Evolutionary conservation across 2,888 invertebrate genomes (phyloP).

Genomic region (Apamea sordens): DNA sequence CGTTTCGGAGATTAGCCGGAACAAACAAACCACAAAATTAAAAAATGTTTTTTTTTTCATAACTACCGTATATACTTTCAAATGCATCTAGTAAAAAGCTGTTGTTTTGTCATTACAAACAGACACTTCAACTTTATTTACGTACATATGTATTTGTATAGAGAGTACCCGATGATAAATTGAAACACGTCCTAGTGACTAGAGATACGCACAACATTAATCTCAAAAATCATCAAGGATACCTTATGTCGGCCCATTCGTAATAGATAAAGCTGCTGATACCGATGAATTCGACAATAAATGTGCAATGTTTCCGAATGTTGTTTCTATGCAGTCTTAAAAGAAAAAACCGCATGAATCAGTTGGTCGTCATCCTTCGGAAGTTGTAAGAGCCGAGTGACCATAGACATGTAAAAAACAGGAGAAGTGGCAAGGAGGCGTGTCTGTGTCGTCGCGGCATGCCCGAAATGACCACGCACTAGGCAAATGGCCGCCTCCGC

Average conservation of each 20-base stretch:
- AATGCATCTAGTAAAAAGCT: too few species aligned
- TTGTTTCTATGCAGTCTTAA: constrained; percentile 25
- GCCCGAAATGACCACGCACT: too few species aligned
- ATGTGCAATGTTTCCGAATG: constrained; percentile 17
- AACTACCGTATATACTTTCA: too few species aligned
- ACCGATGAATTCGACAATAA: constrained; percentile 4
- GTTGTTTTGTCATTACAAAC: too few species aligned
- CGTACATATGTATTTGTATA: too few species aligned
- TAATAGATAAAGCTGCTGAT: constrained; percentile 21
- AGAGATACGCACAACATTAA: constrained; percentile 15
- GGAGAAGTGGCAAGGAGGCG: too few species aligned
- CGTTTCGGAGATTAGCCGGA: too few species aligned
- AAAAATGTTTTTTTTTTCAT: too few species aligned
- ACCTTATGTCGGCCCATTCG: constrained; percentile 7
- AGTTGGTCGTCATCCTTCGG: constrained; percentile 29
- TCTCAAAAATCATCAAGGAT: constrained; percentile 28
- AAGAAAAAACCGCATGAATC: constrained; percentile 31
- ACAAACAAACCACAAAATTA: too few species aligned
- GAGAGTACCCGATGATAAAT: not conserved
- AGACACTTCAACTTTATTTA: too few species aligned
- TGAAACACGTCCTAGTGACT: not conserved
- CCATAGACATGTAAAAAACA: not conserved
- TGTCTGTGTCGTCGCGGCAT: too few species aligned
- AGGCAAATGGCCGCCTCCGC: too few species aligned
- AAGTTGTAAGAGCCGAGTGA: constrained; percentile 27